A percentile compares a stretch with the other conserved stretches of the same genome.
Conservation (phyloP, 2,113 vertebrate genomes). For the Megaceryle torquata region DNA sequence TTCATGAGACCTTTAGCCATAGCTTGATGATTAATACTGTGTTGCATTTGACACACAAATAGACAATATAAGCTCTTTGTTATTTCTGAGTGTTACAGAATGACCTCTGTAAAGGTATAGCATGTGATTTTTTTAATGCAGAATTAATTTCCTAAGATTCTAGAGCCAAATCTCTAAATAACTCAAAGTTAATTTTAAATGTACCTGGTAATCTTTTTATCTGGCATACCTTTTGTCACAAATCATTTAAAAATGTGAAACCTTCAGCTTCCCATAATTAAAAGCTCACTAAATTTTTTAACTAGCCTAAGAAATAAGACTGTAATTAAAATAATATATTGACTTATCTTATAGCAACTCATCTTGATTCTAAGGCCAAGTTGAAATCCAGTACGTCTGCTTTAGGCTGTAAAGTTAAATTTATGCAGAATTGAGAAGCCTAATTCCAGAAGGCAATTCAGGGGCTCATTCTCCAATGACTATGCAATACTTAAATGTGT, state of each 20-base stretch:
- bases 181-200: slow-evolving; percentile 1
- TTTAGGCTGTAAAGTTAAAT: neutral
- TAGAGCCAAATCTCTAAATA: neutral
- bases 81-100: neutral
- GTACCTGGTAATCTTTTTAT: neutral
- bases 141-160: neutral
- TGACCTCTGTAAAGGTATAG: neutral
- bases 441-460: neutral
- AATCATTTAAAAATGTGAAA: neutral
- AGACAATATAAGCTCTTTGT: neutral
- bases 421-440: neutral
- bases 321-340: slow-evolving; percentile 4
- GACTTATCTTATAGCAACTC: neutral
- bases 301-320: neutral
- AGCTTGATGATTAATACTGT: neutral
- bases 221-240: neutral
- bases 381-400: neutral
- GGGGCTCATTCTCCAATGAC: neutral
- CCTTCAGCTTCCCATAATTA: neutral
- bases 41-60: neutral
- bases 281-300: neutral
- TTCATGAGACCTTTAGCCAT: neutral
- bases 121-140: neutral
- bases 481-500: neutral
- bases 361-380: neutral